Evolutionary conservation across 1,140 invertebrate genomes (phyloP), one percentile per base, ranked within the genome.

Genomic region (Drosophila santomea): DNA sequence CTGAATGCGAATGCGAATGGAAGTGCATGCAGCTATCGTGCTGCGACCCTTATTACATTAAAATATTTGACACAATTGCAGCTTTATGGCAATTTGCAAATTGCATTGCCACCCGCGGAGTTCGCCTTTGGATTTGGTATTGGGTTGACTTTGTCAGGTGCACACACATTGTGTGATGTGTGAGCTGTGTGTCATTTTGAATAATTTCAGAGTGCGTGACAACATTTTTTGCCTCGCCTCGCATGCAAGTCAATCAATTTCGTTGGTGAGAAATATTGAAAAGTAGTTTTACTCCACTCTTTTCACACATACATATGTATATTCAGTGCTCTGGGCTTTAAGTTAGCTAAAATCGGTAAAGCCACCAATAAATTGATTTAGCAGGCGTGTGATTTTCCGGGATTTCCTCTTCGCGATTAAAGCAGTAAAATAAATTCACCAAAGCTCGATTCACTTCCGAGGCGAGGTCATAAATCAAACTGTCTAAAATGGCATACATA

Each of bases 401-500:
- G 17, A 71, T 25, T 41, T 57, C 36, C 43, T 38, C 20, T 23
- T 43, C n/a, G 17, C 20, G 36, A 41, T 48, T 57, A 39, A 56
- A 62, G 76, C 62, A 23, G 35, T 38, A 58, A 36, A 32, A 58
- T 47, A 52, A 36, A 63, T 51, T 47, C 61, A 58, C 20, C 36
- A 43, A 59, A 68, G 36, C 48, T 50, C 36, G 45, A 69, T 76
- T 80, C 68, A 69, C 57, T 66, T 69, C 48, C 35, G 64, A 66
- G 55, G 45, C 32, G 20, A 20, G 51, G 51, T 75, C 60, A 85
- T 85, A 85, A 85, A 86, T 85, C 82, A 85, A 85, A 75, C 78
- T 86, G 83, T 82, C 83, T 81, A 86, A 86, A 85, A 86, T 75
- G 78, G 78, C 78, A 72, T 57, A 71, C 71, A 86, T 85, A 85